These are phyloP conservation scores for Brienomyrus longianalis DNA, from an alignment of 2,113 vertebrate genomes.

Conservation along the genomic window DNA sequence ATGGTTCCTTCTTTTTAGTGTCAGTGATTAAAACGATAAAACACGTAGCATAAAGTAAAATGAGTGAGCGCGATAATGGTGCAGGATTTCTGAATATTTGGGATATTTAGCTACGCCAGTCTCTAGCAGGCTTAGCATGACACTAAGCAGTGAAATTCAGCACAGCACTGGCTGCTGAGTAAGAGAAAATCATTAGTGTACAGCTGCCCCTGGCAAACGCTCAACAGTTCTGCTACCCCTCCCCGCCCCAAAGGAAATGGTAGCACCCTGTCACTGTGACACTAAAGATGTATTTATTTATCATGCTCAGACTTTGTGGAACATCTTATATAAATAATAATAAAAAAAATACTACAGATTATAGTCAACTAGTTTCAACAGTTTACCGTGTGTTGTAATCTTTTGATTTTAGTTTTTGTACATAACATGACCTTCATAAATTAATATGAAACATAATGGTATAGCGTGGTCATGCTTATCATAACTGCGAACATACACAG, in stretches of 20 bases:
- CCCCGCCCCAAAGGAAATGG: slow-evolving; percentile 42
- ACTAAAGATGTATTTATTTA: background rate
- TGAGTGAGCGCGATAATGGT: background rate
- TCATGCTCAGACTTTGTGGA: background rate
- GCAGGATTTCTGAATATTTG: no score
- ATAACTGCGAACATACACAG: background rate
- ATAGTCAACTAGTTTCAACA: background rate
- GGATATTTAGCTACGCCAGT: background rate
- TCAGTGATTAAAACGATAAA: background rate
- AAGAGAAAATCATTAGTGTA: slow-evolving; percentile 52
- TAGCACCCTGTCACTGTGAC: slow-evolving; percentile 26
- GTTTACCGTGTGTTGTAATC: background rate
- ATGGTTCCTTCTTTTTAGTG: background rate
- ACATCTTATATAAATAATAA: background rate
- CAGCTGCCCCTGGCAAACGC: slow-evolving; percentile 51
- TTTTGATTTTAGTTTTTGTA: background rate
- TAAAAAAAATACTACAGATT: background rate
- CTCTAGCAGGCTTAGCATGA: background rate
- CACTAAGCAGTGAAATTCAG: background rate
- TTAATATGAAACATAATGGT: background rate
- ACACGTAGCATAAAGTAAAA: background rate
- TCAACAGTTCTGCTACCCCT: slow-evolving; percentile 44
- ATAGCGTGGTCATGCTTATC: background rate
- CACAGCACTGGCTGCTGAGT: slow-evolving; percentile 28
- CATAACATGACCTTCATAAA: background rate